Evolutionary conservation across 2,888 invertebrate species (phyloP), one percentile per base, ranked within the genome.

Genomic region (Drosophila macrothrix): DNA sequence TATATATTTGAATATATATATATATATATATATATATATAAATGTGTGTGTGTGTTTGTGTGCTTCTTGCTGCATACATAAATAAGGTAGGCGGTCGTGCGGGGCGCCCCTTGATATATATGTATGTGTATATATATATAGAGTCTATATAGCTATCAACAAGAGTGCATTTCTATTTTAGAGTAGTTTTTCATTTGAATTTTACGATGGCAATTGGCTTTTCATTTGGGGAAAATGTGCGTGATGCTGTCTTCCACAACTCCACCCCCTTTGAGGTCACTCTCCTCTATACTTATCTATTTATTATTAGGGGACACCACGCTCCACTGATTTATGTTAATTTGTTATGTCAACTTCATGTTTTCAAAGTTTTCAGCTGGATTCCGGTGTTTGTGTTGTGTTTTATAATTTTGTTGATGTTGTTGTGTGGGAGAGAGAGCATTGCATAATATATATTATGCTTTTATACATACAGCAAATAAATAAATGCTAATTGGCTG

Each of bases 271-370:
- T 39, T 55, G 50, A 72, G 86, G 80, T 78, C 82, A 59, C 61
- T 68, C 74, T 52, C 35, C 46, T 56, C 22, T 31, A 41, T 12
- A 66, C 53, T 52, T 81, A 65, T 66, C 62, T 83, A 84, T 89
- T 82, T 84, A 89, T 90, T 89, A 89, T 89, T 89, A 87, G 87
- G 80, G 77, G 59, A 72, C 75, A 82, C 83, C 88, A 90, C 80
- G 88, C 85, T 82, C 67, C 74, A 78, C 80, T 91, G 91, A 85
- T 91, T 87, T 90, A 91, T 87, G 88, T 90, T 90, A 90, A 82
- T 87, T 90, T 87, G 70, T 66, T 73, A 77, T 80, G 83, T 90
- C 85, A 88, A 88, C 78, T 73, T 68, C 54, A 28, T 58, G 72
- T 81, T 71, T 39, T 67, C 55, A 54, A 58, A 73, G 64, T 71